Evolutionary conservation across 2,888 invertebrate species (phyloP).

Genomic region (Amitus sp.): DNA sequence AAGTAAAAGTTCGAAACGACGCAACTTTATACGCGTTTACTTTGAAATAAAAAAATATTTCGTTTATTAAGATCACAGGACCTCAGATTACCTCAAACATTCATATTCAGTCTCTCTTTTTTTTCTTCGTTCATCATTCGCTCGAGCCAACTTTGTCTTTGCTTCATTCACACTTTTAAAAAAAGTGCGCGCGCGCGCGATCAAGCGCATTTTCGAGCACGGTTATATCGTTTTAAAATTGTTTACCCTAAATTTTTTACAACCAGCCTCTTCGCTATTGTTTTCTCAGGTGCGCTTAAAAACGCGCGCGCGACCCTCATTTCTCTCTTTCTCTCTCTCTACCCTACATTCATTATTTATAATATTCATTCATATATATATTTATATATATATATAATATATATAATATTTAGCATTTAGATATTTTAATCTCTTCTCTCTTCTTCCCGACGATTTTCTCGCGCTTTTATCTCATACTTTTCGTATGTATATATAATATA

Average conservation of each 20-base stretch:
- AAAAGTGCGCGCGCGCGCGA: conserved; percentile 26
- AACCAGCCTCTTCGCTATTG: conserved; percentile 36
- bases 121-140: conserved; percentile 9
- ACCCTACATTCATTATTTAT: conserved; percentile 65
- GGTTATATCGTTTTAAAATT: conserved; percentile 17
- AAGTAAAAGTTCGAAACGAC: conserved; percentile 64
- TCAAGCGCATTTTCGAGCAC: conserved; percentile 24
- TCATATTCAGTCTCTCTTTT: conserved; percentile 40
- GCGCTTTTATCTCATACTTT: conserved; percentile 57
- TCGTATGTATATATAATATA: conserved; percentile 65
- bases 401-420: conserved; percentile 65
- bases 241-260: no score
- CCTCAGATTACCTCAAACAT: conserved; percentile 64
- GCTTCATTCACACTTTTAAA: conserved; percentile 1
- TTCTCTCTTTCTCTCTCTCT: conserved; percentile 56
- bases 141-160: conserved; percentile 37
- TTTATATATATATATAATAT: conserved; percentile 55
- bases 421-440: conserved; percentile 57
- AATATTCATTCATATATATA: conserved; percentile 54
- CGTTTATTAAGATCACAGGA: conserved; percentile 66
- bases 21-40: conserved; percentile 57
- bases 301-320: conserved; percentile 43
- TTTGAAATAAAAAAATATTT: conserved; percentile 66
- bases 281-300: conserved; percentile 33
- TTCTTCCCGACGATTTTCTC: conserved; percentile 48